Base-by-base conservation (phyloP, 2,797 vertebrate genomes). In the Sciurus vulgaris region DNA sequence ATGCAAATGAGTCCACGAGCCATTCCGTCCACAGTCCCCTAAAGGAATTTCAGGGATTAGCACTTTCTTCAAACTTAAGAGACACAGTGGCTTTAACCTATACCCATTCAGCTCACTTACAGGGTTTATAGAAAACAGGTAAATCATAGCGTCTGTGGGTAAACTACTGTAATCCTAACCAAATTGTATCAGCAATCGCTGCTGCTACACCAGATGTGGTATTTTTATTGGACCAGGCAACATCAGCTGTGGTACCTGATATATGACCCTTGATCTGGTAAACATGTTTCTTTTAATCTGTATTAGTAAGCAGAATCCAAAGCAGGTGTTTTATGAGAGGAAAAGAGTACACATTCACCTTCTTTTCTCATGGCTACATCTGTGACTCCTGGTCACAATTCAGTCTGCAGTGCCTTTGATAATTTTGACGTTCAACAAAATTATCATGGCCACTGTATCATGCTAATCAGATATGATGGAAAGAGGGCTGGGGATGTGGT, bases 221-320 rank as follows among this genome's bases (percentile, higher is more conserved):
- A 38, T 70, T 83, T 83, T 94, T 91, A 77, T 24, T 83, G 92
- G 51, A 49, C 26, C 47, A 94, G 84, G 70, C 87, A 87, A 91
- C 22, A 77, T 0, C 44, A 26, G 35, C 20, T 84, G 35, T 91
- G 30, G 70, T 91, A 77, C 51, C 61, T 72, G 70, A 63, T 87
- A 77, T 65, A 41, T 78, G 65, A 77, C 35, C 77, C 18, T 47
- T 24, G 81, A 89, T 73, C 15, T 90, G 67, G 28, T 49, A 73
- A 86, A 49, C 67, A 26, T 72, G 44, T 85, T 85, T 51, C 63
- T 74, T 87, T 93, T 67, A 54, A 65, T 78, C 54, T 83, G 4
- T 78, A 59, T 84, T 26, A 24, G 59, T 78, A 77, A 91, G 73
- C 44, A 87, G 65, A 41, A 49, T 91, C 33, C 84, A 94, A 88